Conservation (phyloP, 2,888 invertebrate genomes). For the Trachelus troglodyta region DNA sequence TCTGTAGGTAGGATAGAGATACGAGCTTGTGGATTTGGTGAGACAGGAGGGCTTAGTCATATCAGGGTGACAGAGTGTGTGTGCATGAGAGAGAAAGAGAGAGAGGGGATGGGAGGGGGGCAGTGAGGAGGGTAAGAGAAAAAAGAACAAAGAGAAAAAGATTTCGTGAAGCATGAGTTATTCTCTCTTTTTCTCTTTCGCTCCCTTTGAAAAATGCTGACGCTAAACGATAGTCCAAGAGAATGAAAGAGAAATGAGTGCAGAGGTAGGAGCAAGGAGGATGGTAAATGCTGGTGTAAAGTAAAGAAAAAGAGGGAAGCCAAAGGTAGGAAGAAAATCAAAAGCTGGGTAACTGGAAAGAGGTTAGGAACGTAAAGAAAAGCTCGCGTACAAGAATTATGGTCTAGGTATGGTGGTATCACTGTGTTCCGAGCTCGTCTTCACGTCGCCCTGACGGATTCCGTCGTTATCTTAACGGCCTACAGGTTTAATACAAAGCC, state of each 20-base stretch:
- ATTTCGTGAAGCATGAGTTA: conserved; percentile 17
- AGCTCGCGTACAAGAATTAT: neutral
- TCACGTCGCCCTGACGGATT: conserved; percentile 26
- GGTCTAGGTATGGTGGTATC: neutral
- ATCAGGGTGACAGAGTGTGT: neutral
- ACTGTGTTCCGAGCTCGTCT: neutral
- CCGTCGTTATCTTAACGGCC: conserved; percentile 40
- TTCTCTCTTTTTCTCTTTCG: conserved; percentile 9
- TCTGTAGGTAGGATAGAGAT: neutral
- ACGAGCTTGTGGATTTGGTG: neutral
- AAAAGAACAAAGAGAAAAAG: conserved; percentile 16
- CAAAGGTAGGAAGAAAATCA: conserved; percentile 6
- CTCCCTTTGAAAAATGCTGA: conserved; percentile 1
- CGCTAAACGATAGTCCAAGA: neutral
- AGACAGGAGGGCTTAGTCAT: neutral
- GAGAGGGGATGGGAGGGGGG: fast-evolving
- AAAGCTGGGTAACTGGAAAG: neutral
- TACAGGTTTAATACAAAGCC: conserved; percentile 32
- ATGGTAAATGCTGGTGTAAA: neutral
- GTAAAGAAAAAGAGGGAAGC: neutral
- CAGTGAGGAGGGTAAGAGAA: conserved; percentile 20
- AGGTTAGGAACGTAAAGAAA: neutral
- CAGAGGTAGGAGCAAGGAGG: neutral
- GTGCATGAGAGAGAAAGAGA: neutral
- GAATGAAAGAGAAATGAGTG: neutral